Percentiles rank a stretch among this genome's conserved stretches.
Conservation (phyloP, 2,888 invertebrate genomes). For the Cactoblastis cactorum region DNA sequence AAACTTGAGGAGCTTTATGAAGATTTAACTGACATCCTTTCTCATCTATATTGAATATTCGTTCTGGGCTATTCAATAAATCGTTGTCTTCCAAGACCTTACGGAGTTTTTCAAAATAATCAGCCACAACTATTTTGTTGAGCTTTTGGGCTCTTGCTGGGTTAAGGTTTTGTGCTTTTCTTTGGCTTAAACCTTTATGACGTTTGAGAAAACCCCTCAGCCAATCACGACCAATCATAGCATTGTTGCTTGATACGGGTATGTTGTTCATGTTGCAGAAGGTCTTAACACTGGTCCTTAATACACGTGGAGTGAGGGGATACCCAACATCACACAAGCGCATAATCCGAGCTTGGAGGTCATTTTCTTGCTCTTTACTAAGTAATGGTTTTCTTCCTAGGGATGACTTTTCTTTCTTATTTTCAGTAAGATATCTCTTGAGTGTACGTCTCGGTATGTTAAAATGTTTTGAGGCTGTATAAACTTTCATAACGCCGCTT, state of each 20-base stretch:
- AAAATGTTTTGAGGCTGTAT: constrained; percentile 10
- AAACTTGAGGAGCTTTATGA: constrained; percentile 21
- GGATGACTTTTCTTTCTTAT: constrained; percentile 4
- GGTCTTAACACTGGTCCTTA: constrained; percentile 15
- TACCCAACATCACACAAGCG: constrained; percentile 13
- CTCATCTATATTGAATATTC: constrained; percentile 2
- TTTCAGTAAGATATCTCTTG: constrained; percentile 12
- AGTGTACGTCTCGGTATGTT: constrained; percentile 15
- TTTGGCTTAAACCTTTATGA: no score
- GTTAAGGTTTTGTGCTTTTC: no score
- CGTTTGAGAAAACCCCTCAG: no score
- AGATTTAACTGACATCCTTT: constrained; percentile 7
- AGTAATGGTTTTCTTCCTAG: constrained; percentile 8
- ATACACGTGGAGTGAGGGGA: constrained; percentile 14
- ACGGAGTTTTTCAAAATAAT: constrained; percentile 21
- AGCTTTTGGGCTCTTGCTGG: no score
- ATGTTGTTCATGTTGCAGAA: constrained; percentile 8
- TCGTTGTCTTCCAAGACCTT: constrained; percentile 19
- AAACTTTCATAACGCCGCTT: constrained; percentile 11
- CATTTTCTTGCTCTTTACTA: constrained; percentile 3
- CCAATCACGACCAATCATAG: neutral
- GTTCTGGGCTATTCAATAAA: constrained; percentile 20
- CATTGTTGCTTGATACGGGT: no score
- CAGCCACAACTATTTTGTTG: constrained; percentile 18
- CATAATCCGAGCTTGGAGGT: neutral